phyloP scores from a whole-genome alignment of 2,797 vertebrate species.

The Phaenicophaeus curvirostris region DNA sequence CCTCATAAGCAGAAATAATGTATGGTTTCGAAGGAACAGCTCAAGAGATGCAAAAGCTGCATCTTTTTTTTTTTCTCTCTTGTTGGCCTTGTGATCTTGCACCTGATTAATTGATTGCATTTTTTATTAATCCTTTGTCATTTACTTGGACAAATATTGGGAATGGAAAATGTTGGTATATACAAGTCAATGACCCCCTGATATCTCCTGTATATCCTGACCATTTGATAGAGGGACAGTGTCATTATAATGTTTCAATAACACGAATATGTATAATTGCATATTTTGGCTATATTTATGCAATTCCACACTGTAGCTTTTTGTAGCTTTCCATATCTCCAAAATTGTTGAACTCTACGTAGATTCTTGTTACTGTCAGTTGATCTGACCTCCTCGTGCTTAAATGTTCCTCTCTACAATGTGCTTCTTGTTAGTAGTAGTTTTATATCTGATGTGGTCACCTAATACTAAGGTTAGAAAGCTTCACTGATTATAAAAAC shows the following conservation, averaged over 20 bases:
- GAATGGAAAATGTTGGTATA: not conserved
- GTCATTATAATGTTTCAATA: not conserved
- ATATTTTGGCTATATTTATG: not conserved
- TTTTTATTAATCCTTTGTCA: not conserved
- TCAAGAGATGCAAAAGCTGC: not conserved
- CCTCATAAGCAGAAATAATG: not conserved
- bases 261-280: not conserved
- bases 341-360: rapidly evolving
- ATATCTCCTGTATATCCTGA: not conserved
- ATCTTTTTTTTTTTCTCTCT: not conserved
- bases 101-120: rapidly evolving
- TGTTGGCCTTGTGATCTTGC: not conserved
- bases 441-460: not conserved
- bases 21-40: not conserved
- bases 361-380: not conserved
- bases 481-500: not conserved
- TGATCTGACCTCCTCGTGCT: not conserved
- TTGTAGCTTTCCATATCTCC: not conserved
- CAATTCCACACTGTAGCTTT: not conserved
- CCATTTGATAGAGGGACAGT: rapidly evolving
- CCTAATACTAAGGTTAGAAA: not conserved
- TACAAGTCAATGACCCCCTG: not conserved
- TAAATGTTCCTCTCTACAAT: not conserved
- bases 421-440: not conserved
- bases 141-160: not conserved